These are phyloP conservation scores for Sebastes flavidus DNA, from an alignment of 2,797 vertebrate species.

Conservation along the genomic window DNA sequence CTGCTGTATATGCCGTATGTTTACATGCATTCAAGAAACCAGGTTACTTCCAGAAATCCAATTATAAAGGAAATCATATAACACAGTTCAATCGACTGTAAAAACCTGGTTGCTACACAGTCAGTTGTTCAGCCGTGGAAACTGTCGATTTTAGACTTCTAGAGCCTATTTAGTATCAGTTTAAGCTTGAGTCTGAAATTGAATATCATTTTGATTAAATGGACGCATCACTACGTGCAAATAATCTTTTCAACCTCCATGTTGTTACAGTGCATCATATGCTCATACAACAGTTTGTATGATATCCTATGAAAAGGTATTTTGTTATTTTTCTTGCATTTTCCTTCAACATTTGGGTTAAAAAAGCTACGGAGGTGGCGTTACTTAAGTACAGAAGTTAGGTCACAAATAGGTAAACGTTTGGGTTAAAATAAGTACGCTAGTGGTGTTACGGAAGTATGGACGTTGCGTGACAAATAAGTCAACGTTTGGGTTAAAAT, in stretches of 20 bases:
- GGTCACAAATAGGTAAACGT: no score
- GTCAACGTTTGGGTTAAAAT: no score
- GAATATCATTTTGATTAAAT: not conserved
- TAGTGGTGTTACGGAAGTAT: no score
- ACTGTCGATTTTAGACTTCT: not conserved
- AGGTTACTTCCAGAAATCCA: not conserved
- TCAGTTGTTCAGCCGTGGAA: not conserved
- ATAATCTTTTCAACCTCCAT: not conserved
- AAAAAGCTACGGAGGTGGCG: no score
- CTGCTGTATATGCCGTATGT: not conserved
- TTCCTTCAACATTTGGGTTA: no score
- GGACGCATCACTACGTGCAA: not conserved
- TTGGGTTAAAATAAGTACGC: no score
- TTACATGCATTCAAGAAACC: not conserved
- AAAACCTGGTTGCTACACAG: not conserved
- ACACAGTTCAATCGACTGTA: not conserved
- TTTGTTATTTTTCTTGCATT: no score
- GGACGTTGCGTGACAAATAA: rapidly evolving
- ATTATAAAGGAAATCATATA: not conserved
- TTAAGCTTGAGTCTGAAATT: not conserved
- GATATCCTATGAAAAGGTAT: no score
- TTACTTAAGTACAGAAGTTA: no score
- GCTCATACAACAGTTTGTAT: no score
- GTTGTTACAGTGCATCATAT: no score
- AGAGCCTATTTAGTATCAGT: not conserved